These are phyloP conservation scores for Linyphia triangularis DNA, from an alignment of 2,888 invertebrate genomes.

Conservation along the genomic window DNA sequence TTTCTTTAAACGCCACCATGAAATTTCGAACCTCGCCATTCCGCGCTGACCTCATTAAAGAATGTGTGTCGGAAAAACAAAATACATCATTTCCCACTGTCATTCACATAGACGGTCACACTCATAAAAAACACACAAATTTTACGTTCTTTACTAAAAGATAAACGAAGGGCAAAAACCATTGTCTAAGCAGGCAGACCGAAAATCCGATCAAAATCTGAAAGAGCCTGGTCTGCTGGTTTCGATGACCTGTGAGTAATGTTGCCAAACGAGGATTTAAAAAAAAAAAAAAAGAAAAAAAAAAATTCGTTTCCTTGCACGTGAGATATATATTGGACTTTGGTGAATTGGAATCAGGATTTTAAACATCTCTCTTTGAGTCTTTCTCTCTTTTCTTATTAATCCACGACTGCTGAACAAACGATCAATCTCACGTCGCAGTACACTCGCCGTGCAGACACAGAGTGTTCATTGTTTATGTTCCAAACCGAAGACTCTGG, in stretches of 20 bases:
- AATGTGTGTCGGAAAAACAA: background rate
- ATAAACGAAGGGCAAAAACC: slow-evolving; percentile 2
- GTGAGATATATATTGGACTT: background rate
- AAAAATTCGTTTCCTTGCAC: background rate
- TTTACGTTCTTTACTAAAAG: background rate
- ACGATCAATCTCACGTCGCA: too few species aligned
- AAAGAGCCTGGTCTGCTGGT: slow-evolving; percentile 19
- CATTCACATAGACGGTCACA: background rate
- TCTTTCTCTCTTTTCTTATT: background rate
- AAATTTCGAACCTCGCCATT: too few species aligned
- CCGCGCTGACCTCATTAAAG: background rate
- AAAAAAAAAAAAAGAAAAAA: too few species aligned
- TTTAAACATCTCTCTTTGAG: background rate
- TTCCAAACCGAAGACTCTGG: too few species aligned
- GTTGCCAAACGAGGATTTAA: slow-evolving; percentile 2
- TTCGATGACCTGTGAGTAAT: slow-evolving; percentile 22
- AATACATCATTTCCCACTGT: background rate
- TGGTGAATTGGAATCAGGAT: background rate
- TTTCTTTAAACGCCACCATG: too few species aligned
- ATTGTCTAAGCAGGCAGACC: slow-evolving; percentile 17
- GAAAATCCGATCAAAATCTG: slow-evolving; percentile 21
- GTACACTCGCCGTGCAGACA: too few species aligned
- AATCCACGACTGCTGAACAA: background rate
- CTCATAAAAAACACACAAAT: background rate
- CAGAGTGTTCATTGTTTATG: too few species aligned